A percentile compares a stretch with the other conserved stretches of the same genome.
Evolutionary conservation across 1,140 invertebrate genomes (phyloP).

Genomic region (Bombus pyrosoma): DNA sequence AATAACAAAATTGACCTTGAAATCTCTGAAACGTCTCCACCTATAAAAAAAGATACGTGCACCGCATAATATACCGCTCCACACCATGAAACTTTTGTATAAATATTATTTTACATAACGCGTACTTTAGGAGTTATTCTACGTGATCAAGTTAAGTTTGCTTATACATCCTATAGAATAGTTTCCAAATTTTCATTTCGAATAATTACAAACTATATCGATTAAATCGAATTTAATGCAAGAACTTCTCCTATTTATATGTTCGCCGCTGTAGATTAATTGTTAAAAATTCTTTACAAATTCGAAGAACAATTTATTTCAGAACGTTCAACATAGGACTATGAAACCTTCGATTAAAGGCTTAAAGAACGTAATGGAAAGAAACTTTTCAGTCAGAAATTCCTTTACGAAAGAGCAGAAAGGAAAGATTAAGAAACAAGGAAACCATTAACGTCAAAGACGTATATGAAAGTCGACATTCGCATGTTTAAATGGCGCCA

Average conservation of each 20-base stretch:
- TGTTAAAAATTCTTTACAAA: neutral
- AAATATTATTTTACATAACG: too few species aligned
- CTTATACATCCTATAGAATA: neutral
- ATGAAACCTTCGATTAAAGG: too few species aligned
- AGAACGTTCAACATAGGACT: slow-evolving; percentile 2
- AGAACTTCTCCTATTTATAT: neutral
- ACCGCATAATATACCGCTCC: too few species aligned
- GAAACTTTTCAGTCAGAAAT: neutral
- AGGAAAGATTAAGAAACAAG: neutral
- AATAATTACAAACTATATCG: neutral
- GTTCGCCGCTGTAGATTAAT: neutral
- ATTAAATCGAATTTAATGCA: too few species aligned
- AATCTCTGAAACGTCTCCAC: too few species aligned
- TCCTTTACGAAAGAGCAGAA: too few species aligned
- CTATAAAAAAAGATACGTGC: too few species aligned
- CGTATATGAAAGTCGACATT: neutral
- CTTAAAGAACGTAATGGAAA: neutral
- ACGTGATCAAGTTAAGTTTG: too few species aligned
- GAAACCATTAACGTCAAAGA: neutral
- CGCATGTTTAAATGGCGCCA: slow-evolving; percentile 18
- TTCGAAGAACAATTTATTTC: neutral
- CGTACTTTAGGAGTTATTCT: too few species aligned
- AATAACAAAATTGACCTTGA: too few species aligned
- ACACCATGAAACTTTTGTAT: too few species aligned
- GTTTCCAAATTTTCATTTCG: neutral